These are phyloP conservation scores for Oreochromis mossambicus DNA, from an alignment of 2,797 vertebrate species.

Conservation along the genomic window DNA sequence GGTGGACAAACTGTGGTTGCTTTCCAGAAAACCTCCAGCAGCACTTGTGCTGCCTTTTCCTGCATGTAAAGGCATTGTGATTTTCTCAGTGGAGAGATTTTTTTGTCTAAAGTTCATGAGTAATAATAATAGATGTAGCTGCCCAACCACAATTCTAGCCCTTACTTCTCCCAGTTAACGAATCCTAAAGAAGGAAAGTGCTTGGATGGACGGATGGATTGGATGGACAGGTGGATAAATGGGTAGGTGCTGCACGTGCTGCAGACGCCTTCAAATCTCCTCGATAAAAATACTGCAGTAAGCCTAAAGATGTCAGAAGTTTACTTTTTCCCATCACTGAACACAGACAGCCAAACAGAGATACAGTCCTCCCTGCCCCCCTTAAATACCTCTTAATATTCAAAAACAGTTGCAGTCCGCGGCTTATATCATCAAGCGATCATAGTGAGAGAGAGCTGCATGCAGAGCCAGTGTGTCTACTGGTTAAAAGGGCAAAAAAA, in stretches of 20 bases:
- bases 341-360: conserved; percentile 55
- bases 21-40: conserved; percentile 63
- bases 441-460: conserved; percentile 58
- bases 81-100: conserved; percentile 68
- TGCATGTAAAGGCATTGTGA: conserved; percentile 73
- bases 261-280: conserved; percentile 36
- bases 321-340: conserved; percentile 65
- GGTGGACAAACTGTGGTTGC: conserved; percentile 67
- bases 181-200: conserved; percentile 70
- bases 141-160: conserved; percentile 82
- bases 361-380: conserved; percentile 17
- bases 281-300: conserved; percentile 38
- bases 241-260: conserved; percentile 29
- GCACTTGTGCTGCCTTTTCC: conserved; percentile 58
- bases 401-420: conserved; percentile 65
- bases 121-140: conserved; percentile 75
- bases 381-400: conserved; percentile 39
- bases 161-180: conserved; percentile 78
- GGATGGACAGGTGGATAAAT: conserved; percentile 2
- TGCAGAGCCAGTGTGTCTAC: conserved; percentile 63
- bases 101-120: conserved; percentile 59
- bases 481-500: conserved; percentile 33
- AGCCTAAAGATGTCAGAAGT: conserved; percentile 61
- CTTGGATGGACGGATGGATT: conserved; percentile 35
- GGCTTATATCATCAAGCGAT: conserved; percentile 67